Evolutionary conservation across 2,797 vertebrate species (phyloP).

Genomic region (Enteromius viviparus): DNA sequence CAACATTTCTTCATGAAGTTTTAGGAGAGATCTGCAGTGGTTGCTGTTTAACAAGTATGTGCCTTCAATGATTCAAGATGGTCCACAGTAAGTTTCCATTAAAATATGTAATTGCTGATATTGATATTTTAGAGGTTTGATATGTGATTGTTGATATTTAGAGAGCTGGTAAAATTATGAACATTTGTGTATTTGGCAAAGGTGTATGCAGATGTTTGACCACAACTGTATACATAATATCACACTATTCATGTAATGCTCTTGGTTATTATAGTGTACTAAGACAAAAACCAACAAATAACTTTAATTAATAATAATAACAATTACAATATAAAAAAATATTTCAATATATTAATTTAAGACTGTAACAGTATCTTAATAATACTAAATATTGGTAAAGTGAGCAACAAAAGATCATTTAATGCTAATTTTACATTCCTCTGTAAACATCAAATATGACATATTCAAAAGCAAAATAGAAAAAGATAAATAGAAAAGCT

Average conservation of each 20-base stretch:
- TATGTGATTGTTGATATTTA: background rate
- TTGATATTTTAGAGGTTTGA: background rate
- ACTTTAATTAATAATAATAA: too few relatives aligned
- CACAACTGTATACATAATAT: too few relatives aligned
- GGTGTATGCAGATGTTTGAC: too few relatives aligned
- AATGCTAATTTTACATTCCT: background rate
- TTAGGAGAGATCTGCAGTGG: constrained; percentile 84
- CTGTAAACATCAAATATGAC: background rate
- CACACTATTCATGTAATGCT: too few relatives aligned
- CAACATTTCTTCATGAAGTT: constrained; percentile 69
- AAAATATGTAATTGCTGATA: background rate
- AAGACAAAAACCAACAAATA: background rate
- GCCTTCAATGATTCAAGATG: constrained; percentile 90
- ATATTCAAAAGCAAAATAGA: too few relatives aligned
- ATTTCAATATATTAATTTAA: background rate
- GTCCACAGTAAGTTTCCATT: constrained; percentile 84
- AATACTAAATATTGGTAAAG: background rate
- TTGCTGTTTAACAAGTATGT: constrained; percentile 85
- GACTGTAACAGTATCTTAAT: background rate
- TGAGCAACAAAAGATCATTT: background rate
- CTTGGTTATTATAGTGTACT: background rate
- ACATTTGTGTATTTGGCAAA: too few relatives aligned
- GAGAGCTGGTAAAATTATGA: too few relatives aligned
- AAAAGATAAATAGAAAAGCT: background rate
- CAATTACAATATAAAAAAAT: too few relatives aligned